These are phyloP conservation scores for Hypotaenidia okinawae DNA, from an alignment of 2,797 vertebrate species.

Conservation along the genomic window DNA sequence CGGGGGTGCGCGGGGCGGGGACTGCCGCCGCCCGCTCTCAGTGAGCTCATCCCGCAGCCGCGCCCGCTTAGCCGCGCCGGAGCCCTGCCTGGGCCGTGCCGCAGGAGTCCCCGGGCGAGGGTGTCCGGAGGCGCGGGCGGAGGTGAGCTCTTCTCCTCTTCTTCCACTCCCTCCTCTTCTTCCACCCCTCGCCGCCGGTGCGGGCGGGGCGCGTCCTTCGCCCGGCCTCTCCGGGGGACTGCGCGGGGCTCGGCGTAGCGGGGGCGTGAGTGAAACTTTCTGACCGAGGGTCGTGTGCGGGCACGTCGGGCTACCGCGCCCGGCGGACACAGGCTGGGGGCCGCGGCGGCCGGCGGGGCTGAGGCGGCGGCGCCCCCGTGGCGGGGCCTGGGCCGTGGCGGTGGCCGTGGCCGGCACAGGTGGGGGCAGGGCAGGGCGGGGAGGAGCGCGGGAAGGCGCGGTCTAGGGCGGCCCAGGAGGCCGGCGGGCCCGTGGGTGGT, in stretches of 20 bases:
- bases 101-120: not conserved
- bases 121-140: not conserved
- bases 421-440: not conserved
- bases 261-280: not conserved
- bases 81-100: not conserved
- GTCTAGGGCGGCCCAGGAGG: not conserved
- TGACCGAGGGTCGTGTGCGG: not conserved
- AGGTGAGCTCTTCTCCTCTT: not conserved
- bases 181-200: not conserved
- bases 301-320: not conserved
- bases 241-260: not conserved
- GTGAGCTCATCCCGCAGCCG: constrained; percentile 44
- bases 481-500: not conserved
- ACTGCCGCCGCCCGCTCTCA: constrained; percentile 6
- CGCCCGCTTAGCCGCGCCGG: not conserved
- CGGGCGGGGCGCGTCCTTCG: not conserved
- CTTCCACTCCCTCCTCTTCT: too few relatives aligned
- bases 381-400: not conserved
- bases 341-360: not conserved
- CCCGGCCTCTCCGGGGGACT: not conserved
- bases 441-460: not conserved
- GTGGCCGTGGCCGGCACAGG: not conserved
- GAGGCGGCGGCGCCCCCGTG: not conserved
- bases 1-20: constrained; percentile 35
- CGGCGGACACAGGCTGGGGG: not conserved